phyloP scores from a whole-genome alignment of 2,888 invertebrate genomes.

The Pomacea canaliculata region DNA sequence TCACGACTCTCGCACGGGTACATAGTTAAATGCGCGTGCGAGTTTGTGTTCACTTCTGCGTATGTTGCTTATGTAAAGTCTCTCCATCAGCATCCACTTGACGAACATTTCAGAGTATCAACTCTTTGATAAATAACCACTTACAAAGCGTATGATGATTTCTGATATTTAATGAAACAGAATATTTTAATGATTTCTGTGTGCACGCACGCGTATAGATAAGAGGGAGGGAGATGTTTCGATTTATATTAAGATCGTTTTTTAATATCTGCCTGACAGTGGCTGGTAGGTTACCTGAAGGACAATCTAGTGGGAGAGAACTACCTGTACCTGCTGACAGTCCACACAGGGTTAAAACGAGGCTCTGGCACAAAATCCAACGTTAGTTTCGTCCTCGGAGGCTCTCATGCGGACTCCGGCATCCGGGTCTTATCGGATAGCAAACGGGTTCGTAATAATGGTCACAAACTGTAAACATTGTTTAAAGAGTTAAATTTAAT shows the following conservation, averaged over 20 bases:
- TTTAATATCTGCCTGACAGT: slow-evolving; percentile 42
- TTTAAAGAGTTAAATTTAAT: too few relatives aligned
- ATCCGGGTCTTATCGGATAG: slow-evolving; percentile 58
- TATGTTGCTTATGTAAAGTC: too few relatives aligned
- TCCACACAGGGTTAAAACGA: slow-evolving; percentile 58
- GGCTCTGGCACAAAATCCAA: slow-evolving; percentile 57
- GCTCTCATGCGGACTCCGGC: slow-evolving; percentile 61
- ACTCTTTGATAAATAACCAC: too few relatives aligned
- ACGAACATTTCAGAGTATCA: too few relatives aligned
- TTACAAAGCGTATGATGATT: too few relatives aligned
- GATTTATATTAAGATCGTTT: not conserved
- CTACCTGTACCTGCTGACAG: slow-evolving; percentile 59
- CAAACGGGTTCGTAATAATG: slow-evolving; percentile 7
- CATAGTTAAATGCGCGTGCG: too few relatives aligned
- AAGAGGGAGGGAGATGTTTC: not conserved
- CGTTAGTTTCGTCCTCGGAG: slow-evolving; percentile 58
- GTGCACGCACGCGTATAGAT: not conserved
- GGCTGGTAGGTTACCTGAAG: slow-evolving; percentile 56
- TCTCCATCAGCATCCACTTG: too few relatives aligned
- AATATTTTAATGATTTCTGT: too few relatives aligned
- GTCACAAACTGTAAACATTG: not conserved
- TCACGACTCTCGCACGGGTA: too few relatives aligned
- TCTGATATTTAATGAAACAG: too few relatives aligned
- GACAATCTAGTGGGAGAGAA: slow-evolving; percentile 59
- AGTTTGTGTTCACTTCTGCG: too few relatives aligned